Evolutionary conservation across 2,888 invertebrate genomes (phyloP).

Genomic region (Leucophenga montana): DNA sequence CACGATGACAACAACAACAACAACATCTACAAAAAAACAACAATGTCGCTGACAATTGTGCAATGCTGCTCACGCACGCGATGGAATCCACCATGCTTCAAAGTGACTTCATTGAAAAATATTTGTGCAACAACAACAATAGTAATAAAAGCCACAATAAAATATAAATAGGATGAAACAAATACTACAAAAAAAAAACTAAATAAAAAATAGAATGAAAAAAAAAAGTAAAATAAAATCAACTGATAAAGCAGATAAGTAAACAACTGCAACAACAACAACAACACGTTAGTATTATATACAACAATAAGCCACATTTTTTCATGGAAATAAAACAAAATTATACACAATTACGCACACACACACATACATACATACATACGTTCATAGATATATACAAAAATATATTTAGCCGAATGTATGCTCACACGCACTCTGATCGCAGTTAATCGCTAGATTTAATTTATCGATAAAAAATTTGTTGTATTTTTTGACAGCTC

Average conservation of each 20-base stretch:
- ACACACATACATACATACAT: background rate
- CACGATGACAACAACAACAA: background rate
- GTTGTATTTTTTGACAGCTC: too few relatives aligned
- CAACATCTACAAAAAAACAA: background rate
- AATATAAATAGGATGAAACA: background rate
- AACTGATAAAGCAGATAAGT: conserved; percentile 6
- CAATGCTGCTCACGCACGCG: conserved; percentile 9
- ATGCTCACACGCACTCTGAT: background rate
- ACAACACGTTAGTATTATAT: background rate
- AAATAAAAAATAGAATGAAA: background rate
- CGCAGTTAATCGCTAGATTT: conserved; percentile 5
- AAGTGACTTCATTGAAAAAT: conserved; percentile 25
- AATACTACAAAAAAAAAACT: too few relatives aligned
- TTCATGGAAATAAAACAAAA: conserved; percentile 14
- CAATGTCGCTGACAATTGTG: conserved; percentile 7
- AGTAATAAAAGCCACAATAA: conserved; percentile 2
- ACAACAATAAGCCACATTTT: background rate
- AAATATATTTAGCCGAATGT: too few relatives aligned
- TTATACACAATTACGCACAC: background rate
- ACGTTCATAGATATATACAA: too few relatives aligned
- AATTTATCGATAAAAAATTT: background rate
- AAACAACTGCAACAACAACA: conserved; percentile 6
- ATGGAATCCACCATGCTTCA: background rate
- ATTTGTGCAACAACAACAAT: conserved; percentile 15
- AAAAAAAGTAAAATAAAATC: background rate